Base-by-base conservation (phyloP, 92 coral and sea anemone genomes). In the Paragorgia papillata region DNA sequence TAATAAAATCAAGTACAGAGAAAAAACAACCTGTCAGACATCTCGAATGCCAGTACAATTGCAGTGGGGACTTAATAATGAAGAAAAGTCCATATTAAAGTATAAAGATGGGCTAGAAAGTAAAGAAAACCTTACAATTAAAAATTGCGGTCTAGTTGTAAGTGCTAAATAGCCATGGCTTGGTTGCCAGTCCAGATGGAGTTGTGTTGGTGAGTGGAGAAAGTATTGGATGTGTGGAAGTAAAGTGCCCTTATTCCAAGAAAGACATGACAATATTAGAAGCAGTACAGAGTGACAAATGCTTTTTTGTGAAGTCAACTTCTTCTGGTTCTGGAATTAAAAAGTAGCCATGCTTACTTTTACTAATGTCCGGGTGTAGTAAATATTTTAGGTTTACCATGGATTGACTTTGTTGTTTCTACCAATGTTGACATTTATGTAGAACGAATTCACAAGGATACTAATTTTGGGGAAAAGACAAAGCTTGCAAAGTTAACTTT, bases 141-240 rank as follows among this genome's bases (percentile, higher is more conserved):
- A 40, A 51, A 66, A 41, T 65, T 80, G 79, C 71, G 86, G 88
- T 26, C 53, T 84, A 9, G 85, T 84, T 64, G 62, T 84, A 10
- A 65, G 75, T 41, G 57, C 63, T 10, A 81, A 70, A 30, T 74
- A 66, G 69, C 81, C 80, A 56, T 62, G 56, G 51, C 84, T 83
- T 51, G 85, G 87, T 39, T 76, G 87, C n/a, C 21, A 82, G 82
- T 30, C 82, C 84, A 46, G 92, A 84, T 81, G 83, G 88, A 53
- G 46, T 88, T 69, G 70, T 82, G 31, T 57, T 62, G 39, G 40
- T 37, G 4, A 44, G 53, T 26, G 62, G 75, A 18, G 17, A 68
- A 28, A 75, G 74, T 15, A 39, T 76, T 70, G 83, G 88, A 18
- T 85, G 82, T 68, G 76, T 79, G 25, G 88, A 79, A 20, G 69